Evolutionary conservation across 35 echinoderm and acorn worm species (phyloP), one percentile per base, ranked within the genome.

Genomic region (Amphiura filiformis): DNA sequence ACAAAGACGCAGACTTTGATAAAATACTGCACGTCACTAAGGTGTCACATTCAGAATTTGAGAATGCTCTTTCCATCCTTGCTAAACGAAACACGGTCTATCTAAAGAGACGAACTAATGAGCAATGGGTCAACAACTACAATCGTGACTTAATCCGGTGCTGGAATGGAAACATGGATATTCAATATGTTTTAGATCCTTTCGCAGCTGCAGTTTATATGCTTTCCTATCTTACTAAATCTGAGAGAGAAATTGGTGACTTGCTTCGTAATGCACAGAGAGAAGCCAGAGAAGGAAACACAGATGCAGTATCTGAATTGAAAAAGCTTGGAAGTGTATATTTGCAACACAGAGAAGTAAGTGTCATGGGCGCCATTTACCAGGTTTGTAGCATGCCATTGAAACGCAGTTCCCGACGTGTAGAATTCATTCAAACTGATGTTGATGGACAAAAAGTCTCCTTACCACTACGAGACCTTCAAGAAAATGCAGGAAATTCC

Each of bases 101-200:
- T 37, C 23, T 88, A 0, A 83, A 84, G 44, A 70, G 83, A 38
- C 70, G 81, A 26, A 82, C 88, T 65, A 12, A 39, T 36, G 88
- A 91, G 20, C 20, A 28, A 36, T 91, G 93, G 93, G 88, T 91
- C 0, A 94, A 94, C 28, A 75, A 94, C 18, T 94, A 94, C 75
- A 90, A 86, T 84, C 81, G 75, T 32, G 32, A 47, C 36, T 81
- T 90, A 36, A 37, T 84, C 17, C 13, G 75, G 65, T 32, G 32
- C 41, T 94, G 92, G 92, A 90, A 94, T 94, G 92, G 88, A 0
- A 91, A 94, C 38, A 85, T 94, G 83, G 92, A 94, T 76, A 90
- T 94, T 26, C 92, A 94, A 52, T 90, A 81, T 70, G 76, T 91
- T 11, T 52, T 65, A 17, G 80, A 91, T 84, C 18, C 80, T 1